These are phyloP conservation scores for Linepithema humile DNA, from an alignment of 1,140 invertebrate genomes.

Conservation along the genomic window DNA sequence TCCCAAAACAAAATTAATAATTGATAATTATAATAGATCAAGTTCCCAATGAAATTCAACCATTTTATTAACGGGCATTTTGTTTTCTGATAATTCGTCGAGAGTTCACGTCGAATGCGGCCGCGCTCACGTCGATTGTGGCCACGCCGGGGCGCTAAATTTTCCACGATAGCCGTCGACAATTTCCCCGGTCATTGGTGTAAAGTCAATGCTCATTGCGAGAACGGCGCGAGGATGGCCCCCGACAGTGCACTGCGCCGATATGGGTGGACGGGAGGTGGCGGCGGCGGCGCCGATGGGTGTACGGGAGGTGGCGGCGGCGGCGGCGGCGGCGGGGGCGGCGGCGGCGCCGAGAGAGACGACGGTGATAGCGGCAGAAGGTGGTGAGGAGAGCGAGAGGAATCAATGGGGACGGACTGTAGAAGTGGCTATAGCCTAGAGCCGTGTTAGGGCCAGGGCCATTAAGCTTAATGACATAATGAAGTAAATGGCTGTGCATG, in stretches of 20 bases:
- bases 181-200: constrained; percentile 77
- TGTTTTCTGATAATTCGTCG: no score
- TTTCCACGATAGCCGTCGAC: constrained; percentile 61
- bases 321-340: neutral
- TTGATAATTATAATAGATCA: no score
- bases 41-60: no score
- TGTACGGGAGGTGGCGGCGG: constrained; percentile 31
- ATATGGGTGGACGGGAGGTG: constrained; percentile 45
- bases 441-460: constrained; percentile 83
- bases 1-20: no score
- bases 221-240: constrained; percentile 26
- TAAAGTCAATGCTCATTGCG: constrained; percentile 81
- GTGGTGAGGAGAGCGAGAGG: constrained; percentile 62
- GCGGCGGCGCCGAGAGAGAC: neutral
- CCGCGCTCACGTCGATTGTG: constrained; percentile 17
- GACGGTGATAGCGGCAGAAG: constrained; percentile 13
- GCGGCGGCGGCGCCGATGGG: neutral
- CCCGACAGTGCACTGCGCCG: constrained; percentile 13
- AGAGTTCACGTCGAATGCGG: no score
- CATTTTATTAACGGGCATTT: no score
- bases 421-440: constrained; percentile 83
- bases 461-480: constrained; percentile 86
- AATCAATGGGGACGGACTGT: constrained; percentile 83
- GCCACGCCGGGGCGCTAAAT: constrained; percentile 39
- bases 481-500: constrained; percentile 85